phyloP scores from a whole-genome alignment of 23 tunicate species.

The Aplidium turbinatum region DNA sequence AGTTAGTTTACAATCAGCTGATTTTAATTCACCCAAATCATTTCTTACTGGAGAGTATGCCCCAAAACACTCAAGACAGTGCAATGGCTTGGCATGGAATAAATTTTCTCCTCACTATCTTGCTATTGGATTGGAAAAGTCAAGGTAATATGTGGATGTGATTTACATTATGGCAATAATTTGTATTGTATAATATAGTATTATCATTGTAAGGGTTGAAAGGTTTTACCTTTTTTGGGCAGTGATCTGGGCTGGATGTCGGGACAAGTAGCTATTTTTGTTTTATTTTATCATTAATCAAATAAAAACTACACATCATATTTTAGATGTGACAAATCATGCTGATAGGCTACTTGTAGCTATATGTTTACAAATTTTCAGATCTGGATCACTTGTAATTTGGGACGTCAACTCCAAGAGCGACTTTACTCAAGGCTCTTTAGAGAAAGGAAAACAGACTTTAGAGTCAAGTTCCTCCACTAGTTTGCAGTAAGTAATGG shows the following conservation, averaged over 20 bases:
- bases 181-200: no score
- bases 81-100: constrained; percentile 70
- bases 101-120: constrained; percentile 20
- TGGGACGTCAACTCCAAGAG: constrained; percentile 26
- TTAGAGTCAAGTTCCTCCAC: constrained; percentile 16
- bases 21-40: neutral
- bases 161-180: no score
- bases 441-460: neutral
- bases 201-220: no score
- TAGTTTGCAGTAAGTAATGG: constrained; percentile 15
- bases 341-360: neutral
- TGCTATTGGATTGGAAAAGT: constrained; percentile 67
- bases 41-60: constrained; percentile 10
- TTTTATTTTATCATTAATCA: neutral
- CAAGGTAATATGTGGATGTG: constrained; percentile 18
- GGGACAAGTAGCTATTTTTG: no score
- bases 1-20: constrained; percentile 21
- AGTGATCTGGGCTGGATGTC: no score
- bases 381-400: constrained; percentile 37
- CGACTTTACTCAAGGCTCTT: constrained; percentile 12
- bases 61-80: constrained; percentile 40
- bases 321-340: neutral
- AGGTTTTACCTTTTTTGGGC: no score
- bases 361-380: neutral
- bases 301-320: neutral